A percentile compares a stretch with the other conserved stretches of the same genome.
Conservation (phyloP, 2,797 vertebrate species). For the Chromis chromis region DNA sequence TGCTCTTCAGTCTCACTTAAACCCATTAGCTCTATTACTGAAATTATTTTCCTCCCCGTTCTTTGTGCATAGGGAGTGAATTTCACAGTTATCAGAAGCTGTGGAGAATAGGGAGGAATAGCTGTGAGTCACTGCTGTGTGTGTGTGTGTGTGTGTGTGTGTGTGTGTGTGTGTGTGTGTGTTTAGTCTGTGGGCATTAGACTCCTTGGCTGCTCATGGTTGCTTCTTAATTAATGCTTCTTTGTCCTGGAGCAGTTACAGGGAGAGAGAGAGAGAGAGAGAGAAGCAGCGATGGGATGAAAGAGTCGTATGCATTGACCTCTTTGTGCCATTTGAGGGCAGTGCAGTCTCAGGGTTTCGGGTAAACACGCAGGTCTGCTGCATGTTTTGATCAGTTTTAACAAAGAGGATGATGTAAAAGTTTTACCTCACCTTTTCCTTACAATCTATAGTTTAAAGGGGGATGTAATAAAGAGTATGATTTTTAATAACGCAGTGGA, state of each 20-base stretch:
- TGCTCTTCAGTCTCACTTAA: constrained; percentile 88
- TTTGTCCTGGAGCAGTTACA: constrained; percentile 79
- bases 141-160: constrained; percentile 50
- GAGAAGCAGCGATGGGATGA: constrained; percentile 47
- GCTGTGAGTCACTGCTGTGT: constrained; percentile 77
- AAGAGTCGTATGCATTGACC: constrained; percentile 78
- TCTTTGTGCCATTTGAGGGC: constrained; percentile 89
- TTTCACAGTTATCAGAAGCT: constrained; percentile 90
- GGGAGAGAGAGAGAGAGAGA: constrained; percentile 43
- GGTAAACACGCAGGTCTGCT: constrained; percentile 39
- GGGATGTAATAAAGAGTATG: not conserved
- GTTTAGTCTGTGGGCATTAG: constrained; percentile 65
- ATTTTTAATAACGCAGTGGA: not conserved
- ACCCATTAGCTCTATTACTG: constrained; percentile 91
- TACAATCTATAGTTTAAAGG: constrained; percentile 27
- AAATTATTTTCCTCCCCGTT: constrained; percentile 88
- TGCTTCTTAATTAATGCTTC: constrained; percentile 87
- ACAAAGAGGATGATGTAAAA: constrained; percentile 62
- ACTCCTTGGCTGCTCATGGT: constrained; percentile 84
- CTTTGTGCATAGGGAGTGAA: constrained; percentile 87
- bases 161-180: constrained; percentile 19
- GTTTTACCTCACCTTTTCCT: constrained; percentile 53
- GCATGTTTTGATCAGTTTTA: constrained; percentile 40
- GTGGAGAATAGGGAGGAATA: constrained; percentile 81
- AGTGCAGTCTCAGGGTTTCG: constrained; percentile 88